phyloP scores from a whole-genome alignment of 2,797 vertebrate species.

The Danio kyathit region DNA sequence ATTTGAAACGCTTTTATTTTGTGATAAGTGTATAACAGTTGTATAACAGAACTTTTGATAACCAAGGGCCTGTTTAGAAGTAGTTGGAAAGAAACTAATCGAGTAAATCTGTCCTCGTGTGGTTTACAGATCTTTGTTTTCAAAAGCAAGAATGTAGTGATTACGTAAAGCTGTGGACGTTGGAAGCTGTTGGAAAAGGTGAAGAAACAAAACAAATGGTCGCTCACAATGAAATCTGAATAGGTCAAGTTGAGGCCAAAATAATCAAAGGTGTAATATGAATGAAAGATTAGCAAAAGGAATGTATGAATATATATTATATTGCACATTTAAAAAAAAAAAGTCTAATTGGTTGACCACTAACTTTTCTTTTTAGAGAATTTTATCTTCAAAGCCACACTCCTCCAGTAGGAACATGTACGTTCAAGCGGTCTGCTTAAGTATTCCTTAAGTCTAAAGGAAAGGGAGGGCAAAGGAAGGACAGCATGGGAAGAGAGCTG shows the following conservation, averaged over 20 bases:
- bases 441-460: constrained; percentile 33
- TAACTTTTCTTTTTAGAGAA: neutral
- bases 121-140: constrained; percentile 4
- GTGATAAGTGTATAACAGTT: neutral
- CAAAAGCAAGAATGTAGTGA: neutral
- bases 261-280: constrained; percentile 19
- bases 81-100: neutral
- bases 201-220: constrained; percentile 33
- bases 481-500: constrained; percentile 44
- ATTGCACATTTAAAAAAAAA: neutral
- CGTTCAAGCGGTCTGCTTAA: constrained; percentile 10
- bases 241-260: constrained; percentile 46
- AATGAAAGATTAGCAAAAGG: neutral
- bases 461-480: constrained; percentile 14
- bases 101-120: constrained; percentile 1
- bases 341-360: neutral
- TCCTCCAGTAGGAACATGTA: neutral
- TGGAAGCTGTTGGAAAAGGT: constrained; percentile 16
- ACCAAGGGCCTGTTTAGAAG: neutral
- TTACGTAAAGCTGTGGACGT: neutral
- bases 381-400: neutral
- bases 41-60: neutral
- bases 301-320: no score
- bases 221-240: constrained; percentile 26
- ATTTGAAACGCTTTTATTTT: constrained; percentile 1